Evolutionary conservation across 1,140 invertebrate species (phyloP), one percentile per base, ranked within the genome.

Genomic region (Drosophila nigrodunni): DNA sequence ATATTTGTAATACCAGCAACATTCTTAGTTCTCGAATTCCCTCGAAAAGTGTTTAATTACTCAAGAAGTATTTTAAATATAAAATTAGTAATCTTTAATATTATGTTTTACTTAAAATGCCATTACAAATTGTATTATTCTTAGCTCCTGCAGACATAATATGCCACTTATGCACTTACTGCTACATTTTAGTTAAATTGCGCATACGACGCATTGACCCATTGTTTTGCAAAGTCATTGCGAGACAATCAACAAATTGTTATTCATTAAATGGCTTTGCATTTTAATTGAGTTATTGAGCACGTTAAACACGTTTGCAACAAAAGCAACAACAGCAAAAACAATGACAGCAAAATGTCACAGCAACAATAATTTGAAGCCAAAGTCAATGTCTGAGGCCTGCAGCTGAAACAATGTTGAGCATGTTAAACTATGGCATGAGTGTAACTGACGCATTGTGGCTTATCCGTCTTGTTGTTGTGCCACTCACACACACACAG

Each of bases 191-290:
- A 49, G 25, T 15, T 18, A 39, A 30, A 37, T 67, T 67, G 34
- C 44, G 44, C 50, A 46, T 65, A 50, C 70, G 47, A 11, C 61
- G 43, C 46, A 21, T 43, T 13, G 21, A 41, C 49, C 37, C 37
- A n/a, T 58, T 62, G 71, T 57, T 57, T 46, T 30, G 46, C 50
- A 50, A 13, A 70, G 49, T 62, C 68, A 62, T 64, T 35, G 65
- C 50, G 37, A 62, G 44, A 71, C 46, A 75, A 72, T 71, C 58
- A 59, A 34, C 77, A 80, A 87, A 88, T 87, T 87, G 69, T 71
- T 82, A 87, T 87, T 82, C 77, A 79, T 74, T 77, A 59, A 77
- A 87, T 88, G 66, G 11, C 72, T 70, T 57, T 74, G 66, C 72
- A 77, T 70, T 82, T 88, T 80, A 83, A 77, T 83, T 88, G 70